Evolutionary conservation across 1,140 invertebrate species (phyloP).

Genomic region (Solenopsis invicta): DNA sequence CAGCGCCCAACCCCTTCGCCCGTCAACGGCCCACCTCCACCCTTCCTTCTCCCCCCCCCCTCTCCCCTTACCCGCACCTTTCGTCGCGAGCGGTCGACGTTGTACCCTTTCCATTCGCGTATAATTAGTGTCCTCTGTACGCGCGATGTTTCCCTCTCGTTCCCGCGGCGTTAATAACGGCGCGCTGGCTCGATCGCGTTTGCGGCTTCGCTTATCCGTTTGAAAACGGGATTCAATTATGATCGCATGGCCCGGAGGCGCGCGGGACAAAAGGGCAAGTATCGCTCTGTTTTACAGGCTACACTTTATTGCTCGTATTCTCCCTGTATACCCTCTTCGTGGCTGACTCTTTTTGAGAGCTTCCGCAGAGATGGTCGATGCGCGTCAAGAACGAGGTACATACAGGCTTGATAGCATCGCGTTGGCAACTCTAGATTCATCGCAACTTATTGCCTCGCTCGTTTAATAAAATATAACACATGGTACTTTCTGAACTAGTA

Average conservation of each 20-base stretch:
- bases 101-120: slow-evolving; percentile 67
- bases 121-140: slow-evolving; percentile 80
- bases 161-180: slow-evolving; percentile 76
- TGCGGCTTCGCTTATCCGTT: slow-evolving; percentile 78
- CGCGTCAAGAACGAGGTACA: slow-evolving; percentile 2
- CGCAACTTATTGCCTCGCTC: not conserved
- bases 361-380: not conserved
- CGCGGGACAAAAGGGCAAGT: slow-evolving; percentile 68
- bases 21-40: not conserved
- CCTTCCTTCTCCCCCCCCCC: slow-evolving; percentile 4
- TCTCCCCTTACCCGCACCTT: slow-evolving; percentile 23
- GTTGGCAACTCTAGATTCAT: not conserved
- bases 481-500: not conserved
- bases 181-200: slow-evolving; percentile 73
- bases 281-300: slow-evolving; percentile 35
- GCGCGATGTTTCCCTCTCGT: slow-evolving; percentile 68
- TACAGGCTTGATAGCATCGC: not conserved
- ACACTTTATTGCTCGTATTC: slow-evolving; percentile 34
- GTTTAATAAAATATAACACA: not conserved
- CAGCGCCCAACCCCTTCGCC: not conserved
- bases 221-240: slow-evolving; percentile 81
- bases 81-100: slow-evolving; percentile 41
- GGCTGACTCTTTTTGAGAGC: not conserved
- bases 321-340: slow-evolving; percentile 43
- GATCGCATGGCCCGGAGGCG: slow-evolving; percentile 70